A percentile compares a stretch with the other conserved stretches of the same genome.
phyloP scores from a whole-genome alignment of 2,797 vertebrate genomes.

The Sylvia borin region DNA sequence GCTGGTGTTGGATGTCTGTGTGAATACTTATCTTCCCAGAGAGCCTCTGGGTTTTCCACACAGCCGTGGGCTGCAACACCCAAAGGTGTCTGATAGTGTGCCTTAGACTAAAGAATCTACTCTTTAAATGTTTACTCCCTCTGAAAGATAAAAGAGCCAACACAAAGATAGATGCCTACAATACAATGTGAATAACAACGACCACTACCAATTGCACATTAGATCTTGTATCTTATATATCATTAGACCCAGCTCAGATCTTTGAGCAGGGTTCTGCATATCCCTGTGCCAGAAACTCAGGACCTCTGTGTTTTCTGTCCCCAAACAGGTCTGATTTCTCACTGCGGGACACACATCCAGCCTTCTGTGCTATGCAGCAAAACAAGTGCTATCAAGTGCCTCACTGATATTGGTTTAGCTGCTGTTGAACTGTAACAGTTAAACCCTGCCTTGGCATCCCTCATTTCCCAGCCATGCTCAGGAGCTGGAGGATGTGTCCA shows the following conservation, averaged over 20 bases:
- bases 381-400: neutral
- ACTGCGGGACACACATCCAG: neutral
- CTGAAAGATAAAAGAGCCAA: neutral
- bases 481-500: neutral
- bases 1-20: neutral
- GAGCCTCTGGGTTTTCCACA: neutral
- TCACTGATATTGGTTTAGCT: neutral
- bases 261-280: neutral
- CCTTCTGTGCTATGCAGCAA: neutral
- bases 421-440: neutral
- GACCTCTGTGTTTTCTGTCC: neutral
- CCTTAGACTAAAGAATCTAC: neutral
- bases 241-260: too few relatives aligned
- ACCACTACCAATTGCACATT: neutral
- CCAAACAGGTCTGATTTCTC: neutral
- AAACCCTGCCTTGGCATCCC: neutral
- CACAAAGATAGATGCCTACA: neutral
- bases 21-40: slow-evolving; percentile 17
- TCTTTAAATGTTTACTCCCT: slow-evolving; percentile 21
- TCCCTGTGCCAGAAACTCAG: neutral
- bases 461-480: neutral
- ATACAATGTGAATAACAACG: neutral
- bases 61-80: neutral
- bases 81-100: slow-evolving; percentile 35
- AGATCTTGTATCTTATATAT: neutral